Evolutionary conservation across 2,888 invertebrate genomes (phyloP).

Genomic region (Xanthia togata): DNA sequence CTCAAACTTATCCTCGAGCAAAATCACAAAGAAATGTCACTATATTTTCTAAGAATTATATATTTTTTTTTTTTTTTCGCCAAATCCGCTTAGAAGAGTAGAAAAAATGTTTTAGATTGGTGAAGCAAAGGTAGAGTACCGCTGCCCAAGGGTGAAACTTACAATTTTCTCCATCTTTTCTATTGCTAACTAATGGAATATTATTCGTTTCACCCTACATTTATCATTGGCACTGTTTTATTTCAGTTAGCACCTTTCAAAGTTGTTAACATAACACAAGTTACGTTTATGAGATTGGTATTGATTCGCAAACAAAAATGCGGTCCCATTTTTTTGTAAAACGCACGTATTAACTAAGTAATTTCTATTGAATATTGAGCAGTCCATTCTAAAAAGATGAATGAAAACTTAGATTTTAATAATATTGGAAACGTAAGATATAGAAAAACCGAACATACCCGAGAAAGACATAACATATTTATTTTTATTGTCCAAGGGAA

Average conservation of each 20-base stretch:
- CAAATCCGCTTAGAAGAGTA: background rate
- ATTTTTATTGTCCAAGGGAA: conserved; percentile 80
- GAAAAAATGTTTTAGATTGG: background rate
- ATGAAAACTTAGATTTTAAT: conserved; percentile 6
- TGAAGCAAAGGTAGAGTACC: conserved; percentile 43
- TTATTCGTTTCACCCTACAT: conserved; percentile 42
- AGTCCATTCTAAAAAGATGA: background rate
- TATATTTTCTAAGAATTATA: background rate
- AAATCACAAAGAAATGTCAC: background rate
- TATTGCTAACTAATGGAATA: conserved; percentile 14
- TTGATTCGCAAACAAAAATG: conserved; percentile 21
- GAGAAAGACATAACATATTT: conserved; percentile 76
- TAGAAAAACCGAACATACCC: conserved; percentile 69
- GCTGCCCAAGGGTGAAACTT: conserved; percentile 30
- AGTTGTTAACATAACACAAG: conserved; percentile 37
- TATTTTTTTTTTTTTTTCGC: background rate
- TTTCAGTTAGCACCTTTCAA: conserved; percentile 77
- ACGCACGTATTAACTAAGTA: background rate
- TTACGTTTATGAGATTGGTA: conserved; percentile 24
- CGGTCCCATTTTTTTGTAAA: conserved; percentile 1
- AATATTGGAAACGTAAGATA: conserved; percentile 30
- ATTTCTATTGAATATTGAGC: conserved; percentile 38
- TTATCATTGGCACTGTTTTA: conserved; percentile 78
- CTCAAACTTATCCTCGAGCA: conserved; percentile 41
- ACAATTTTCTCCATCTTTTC: conserved; percentile 33